Conservation (phyloP, 2,888 invertebrate species). For the Monoplex corrugatus region DNA sequence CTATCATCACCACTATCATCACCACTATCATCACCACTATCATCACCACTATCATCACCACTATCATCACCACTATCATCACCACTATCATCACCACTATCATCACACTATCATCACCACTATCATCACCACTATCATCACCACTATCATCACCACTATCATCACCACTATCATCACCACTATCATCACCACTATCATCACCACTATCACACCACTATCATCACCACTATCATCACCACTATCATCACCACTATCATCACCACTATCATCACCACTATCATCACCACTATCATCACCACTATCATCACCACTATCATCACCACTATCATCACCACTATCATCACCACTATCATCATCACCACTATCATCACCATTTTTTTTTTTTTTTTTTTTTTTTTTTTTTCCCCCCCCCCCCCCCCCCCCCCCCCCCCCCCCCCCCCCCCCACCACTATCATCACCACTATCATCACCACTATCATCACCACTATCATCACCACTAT, state of each 20-base stretch:
- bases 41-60: too few species aligned
- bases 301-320: too few species aligned
- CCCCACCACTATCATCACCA: too few species aligned
- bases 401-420: neutral
- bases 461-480: too few species aligned
- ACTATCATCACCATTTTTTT: neutral
- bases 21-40: neutral
- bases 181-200: conserved; percentile 27
- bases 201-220: conserved; percentile 31
- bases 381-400: neutral
- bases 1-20: neutral
- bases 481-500: too few species aligned
- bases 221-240: conserved; percentile 39
- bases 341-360: too few species aligned
- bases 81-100: too few species aligned
- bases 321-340: too few species aligned
- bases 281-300: neutral
- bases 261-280: neutral
- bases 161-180: neutral
- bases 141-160: too few species aligned
- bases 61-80: too few species aligned
- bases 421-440: neutral
- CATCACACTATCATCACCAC: neutral
- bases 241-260: conserved; percentile 37
- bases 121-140: too few species aligned